Evolutionary conservation across 2,888 invertebrate genomes (phyloP), one percentile per base, ranked within the genome.

Genomic region (Diaphora mendica): DNA sequence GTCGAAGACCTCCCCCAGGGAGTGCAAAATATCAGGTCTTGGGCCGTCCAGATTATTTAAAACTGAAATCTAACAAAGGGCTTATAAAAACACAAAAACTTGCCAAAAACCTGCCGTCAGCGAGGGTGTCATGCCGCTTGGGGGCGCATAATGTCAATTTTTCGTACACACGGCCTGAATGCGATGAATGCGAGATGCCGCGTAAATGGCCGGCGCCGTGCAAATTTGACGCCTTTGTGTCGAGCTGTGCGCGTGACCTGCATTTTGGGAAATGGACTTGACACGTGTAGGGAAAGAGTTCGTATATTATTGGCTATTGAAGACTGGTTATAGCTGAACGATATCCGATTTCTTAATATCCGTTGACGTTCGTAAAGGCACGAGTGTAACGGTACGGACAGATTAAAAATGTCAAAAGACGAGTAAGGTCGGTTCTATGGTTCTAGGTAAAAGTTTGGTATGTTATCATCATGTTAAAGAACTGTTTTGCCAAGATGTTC

Each of bases 161-260:
- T 94, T 94, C 93, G 93, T 91, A 94, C 91, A 93, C 94, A 94
- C 86, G 82, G 84, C 80, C 82, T 92, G 92, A 93, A 94, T 93
- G 90, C 90, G 84, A 89, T 94, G 94, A 94, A 94, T 94, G 93
- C 93, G 91, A 92, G 93, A 93, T 93, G 94, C 87, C 91, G 90
- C 90, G 92, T 94, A 93, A 95, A 94, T 94, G 94, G 93, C 90
- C 90, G 86, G 91, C 93, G 93, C 92, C 95, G 95, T 94, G 95
- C 95, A 95, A 95, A 95, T 95, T 95, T 95, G 94, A 88, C 87
- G 92, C 95, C 92, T 95, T 95, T 95, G 95, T 95, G 93, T 85
- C 84, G 89, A 86, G 87, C 86, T 84, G 86, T 86, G 91, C 85
- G 91, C 95, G 95, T 95, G 95, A 92, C 91, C 87, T 82, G 95